Base-by-base conservation (phyloP, 1,140 invertebrate genomes). In the Temnothorax longispinosus region DNA sequence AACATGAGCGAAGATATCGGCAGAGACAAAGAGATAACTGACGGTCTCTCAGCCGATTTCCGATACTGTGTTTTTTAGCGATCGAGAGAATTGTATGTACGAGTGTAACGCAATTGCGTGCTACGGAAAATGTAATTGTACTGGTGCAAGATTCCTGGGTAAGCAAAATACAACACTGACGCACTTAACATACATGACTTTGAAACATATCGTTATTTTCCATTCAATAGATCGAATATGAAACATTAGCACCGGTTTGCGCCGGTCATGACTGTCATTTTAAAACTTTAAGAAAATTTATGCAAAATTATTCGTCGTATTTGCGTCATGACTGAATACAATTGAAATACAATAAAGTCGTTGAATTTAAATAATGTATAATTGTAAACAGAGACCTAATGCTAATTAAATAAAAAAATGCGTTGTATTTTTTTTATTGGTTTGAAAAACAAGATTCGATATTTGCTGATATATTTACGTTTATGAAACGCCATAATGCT, bases 11-110 rank as follows among this genome's bases (percentile, higher is more conserved):
- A 60, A 74, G 60, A 74, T 74, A 75, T 62, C 69, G 41, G 54
- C 71, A 75, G 69, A 84, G 80, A 84, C 80, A 84, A 84, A 75
- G 80, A 84, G 54, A 27, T 75, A 47, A 84, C 54, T 50, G 35
- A 38, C 8, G 50, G 50, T 18, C n/a, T 7, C 21, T 50, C 52
- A 11, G 44, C 10, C 67, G 50, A 80, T 80, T 77, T 56, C 27
- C 67, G 38, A 72, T 81, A 32, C 38, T 7, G 54, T 50, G 52
- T 56, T 41, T 27, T 35, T 81, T 15, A 4, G 3, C 21, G 18
- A 21, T 44, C 21, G 15, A 8, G 13, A 18, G 75, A 67, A 67
- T 21, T n/a, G 18, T n/a, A 21, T 27, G 67, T 60, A 60, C 41
- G 52, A 21, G 18, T 1, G 50, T 27, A 35, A 27, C 4, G 62